Evolutionary conservation across 1,140 invertebrate species (phyloP).

Genomic region (Caenorhabditis elegans): DNA sequence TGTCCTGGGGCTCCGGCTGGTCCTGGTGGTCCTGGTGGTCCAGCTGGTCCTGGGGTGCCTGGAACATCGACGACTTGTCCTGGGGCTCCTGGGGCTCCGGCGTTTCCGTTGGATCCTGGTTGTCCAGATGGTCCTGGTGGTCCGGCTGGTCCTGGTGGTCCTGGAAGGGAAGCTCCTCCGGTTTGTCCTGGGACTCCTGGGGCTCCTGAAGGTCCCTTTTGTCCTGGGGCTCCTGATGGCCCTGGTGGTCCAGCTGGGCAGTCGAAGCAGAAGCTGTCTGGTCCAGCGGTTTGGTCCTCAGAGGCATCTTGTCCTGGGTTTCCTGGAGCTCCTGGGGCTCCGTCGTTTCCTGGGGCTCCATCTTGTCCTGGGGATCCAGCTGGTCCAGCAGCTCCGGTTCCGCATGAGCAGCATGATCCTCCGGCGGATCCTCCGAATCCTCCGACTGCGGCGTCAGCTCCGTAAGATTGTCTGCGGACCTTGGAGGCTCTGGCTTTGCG

Average conservation of each 20-base stretch:
- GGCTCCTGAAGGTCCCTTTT: conserved; percentile 39
- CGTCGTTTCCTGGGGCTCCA: conserved; percentile 38
- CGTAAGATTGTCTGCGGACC: conserved; percentile 28
- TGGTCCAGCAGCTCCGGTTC: conserved; percentile 44
- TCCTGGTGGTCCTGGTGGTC: conserved; percentile 46
- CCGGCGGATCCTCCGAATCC: background rate
- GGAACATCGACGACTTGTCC: conserved; percentile 45
- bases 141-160: conserved; percentile 41
- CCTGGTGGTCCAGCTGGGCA: conserved; percentile 45
- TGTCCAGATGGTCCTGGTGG: conserved; percentile 46
- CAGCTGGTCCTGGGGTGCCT: conserved; percentile 47
- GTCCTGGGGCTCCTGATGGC: conserved; percentile 40
- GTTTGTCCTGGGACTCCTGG: conserved; percentile 30
- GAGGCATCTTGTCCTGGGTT: conserved; percentile 28
- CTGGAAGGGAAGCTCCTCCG: conserved; percentile 24
- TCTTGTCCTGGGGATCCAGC: conserved; percentile 41
- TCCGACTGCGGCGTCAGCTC: conserved; percentile 19
- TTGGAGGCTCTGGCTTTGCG: background rate
- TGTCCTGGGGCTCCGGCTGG: conserved; percentile 44
- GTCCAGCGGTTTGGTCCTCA: background rate
- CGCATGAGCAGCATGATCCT: conserved; percentile 48
- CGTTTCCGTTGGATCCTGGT: conserved; percentile 40
- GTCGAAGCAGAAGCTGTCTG: conserved; percentile 46
- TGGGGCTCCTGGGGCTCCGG: conserved; percentile 43
- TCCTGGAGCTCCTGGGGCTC: conserved; percentile 29